Percentiles rank a stretch among this genome's conserved stretches.
phyloP scores from a whole-genome alignment of 2,113 vertebrate species.

The Syrrhaptes paradoxus region DNA sequence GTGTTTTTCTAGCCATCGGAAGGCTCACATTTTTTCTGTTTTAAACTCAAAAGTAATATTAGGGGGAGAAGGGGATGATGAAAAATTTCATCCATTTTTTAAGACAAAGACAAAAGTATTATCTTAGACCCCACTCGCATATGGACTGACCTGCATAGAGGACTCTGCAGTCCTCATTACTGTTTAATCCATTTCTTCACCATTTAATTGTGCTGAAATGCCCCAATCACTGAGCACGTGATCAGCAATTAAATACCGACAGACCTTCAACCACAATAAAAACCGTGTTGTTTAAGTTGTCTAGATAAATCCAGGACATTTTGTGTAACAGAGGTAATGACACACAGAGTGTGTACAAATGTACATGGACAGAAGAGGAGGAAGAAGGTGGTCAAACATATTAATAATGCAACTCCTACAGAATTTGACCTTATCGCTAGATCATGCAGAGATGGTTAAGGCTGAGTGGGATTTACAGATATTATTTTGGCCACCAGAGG shows the following conservation, averaged over 20 bases:
- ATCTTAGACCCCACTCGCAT: neutral
- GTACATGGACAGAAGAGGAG: neutral
- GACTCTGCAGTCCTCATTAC: neutral
- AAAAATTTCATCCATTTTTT: neutral
- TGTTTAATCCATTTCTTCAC: neutral
- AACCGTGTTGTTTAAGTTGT: neutral
- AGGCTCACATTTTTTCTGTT: neutral
- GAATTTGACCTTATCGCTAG: neutral
- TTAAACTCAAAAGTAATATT: neutral
- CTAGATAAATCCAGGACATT: neutral
- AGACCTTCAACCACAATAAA: conserved; percentile 46
- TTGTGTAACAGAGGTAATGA: neutral
- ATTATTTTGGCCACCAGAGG: conserved; percentile 62
- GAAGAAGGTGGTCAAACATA: neutral
- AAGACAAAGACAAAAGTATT: neutral
- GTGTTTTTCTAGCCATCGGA: neutral
- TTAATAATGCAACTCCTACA: neutral
- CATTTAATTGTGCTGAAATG: neutral
- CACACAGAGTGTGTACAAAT: neutral
- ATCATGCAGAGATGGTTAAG: neutral
- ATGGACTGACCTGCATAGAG: neutral
- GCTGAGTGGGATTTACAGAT: conserved; percentile 41
- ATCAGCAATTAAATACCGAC: neutral
- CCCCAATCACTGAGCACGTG: neutral
- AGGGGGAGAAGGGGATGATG: accelerated